Conservation (phyloP, 2,888 invertebrate species). For the Clitarchus hookeri region DNA sequence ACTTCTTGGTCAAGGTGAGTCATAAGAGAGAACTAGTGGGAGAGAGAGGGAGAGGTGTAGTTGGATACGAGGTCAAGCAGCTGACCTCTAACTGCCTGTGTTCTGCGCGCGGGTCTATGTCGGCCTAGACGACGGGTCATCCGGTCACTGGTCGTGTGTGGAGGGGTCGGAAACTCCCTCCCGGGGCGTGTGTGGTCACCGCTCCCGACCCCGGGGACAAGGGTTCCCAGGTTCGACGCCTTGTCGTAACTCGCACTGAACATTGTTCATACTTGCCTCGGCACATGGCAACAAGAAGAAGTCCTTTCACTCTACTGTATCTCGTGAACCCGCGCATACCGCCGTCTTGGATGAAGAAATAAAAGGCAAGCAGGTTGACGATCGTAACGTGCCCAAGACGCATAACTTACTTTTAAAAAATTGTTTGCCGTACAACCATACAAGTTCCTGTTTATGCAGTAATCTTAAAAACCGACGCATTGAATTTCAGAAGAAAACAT, state of each 20-base stretch:
- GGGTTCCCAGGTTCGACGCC: neutral
- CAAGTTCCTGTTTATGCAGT: too few species aligned
- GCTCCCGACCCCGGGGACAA: neutral
- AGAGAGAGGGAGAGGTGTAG: neutral
- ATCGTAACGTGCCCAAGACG: too few species aligned
- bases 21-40: neutral
- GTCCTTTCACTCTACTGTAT: neutral
- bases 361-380: too few species aligned
- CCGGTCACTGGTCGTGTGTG: neutral
- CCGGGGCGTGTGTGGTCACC: neutral
- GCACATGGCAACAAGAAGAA: neutral
- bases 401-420: too few species aligned
- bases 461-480: too few species aligned
- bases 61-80: neutral
- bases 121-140: neutral
- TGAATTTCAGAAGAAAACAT: too few species aligned
- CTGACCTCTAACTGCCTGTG: too few species aligned
- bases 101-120: neutral
- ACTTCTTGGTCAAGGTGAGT: neutral
- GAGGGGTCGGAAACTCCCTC: neutral
- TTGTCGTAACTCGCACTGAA: neutral
- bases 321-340: too few species aligned
- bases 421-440: too few species aligned
- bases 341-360: too few species aligned
- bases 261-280: neutral